These are phyloP conservation scores for Meloidogyne chitwoodi DNA, from an alignment of 1,140 invertebrate genomes.

Conservation along the genomic window DNA sequence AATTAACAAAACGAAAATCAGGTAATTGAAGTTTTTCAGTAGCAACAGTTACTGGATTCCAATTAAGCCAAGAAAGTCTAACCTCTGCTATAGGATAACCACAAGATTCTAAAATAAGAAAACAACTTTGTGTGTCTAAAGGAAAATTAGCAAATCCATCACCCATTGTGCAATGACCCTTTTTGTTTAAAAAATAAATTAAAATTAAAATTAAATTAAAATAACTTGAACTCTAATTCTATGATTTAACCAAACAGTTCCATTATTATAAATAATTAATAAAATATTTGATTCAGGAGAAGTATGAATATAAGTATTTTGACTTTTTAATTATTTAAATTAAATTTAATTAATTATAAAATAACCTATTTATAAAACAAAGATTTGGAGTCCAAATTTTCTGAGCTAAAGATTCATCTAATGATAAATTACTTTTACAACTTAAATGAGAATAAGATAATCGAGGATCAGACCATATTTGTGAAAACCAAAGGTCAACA, in stretches of 20 bases:
- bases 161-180: slow-evolving; percentile 43
- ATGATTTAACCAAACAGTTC: slow-evolving; percentile 42
- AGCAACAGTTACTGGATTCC: slow-evolving; percentile 45
- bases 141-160: slow-evolving; percentile 47
- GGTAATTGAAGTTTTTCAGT: slow-evolving; percentile 44
- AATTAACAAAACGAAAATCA: slow-evolving; percentile 46
- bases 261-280: slow-evolving; percentile 43
- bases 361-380: slow-evolving; percentile 44
- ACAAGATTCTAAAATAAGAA: slow-evolving; percentile 41
- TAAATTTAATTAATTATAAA: not conserved
- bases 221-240: slow-evolving; percentile 14
- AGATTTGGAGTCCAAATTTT: slow-evolving; percentile 48
- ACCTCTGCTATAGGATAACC: slow-evolving; percentile 50
- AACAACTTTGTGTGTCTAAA: slow-evolving; percentile 39
- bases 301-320: slow-evolving; percentile 16
- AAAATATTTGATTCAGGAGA: slow-evolving; percentile 47
- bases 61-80: slow-evolving; percentile 37
- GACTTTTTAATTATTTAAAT: slow-evolving; percentile 19
- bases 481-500: slow-evolving; percentile 48
- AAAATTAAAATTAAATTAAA: not conserved
- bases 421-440: slow-evolving; percentile 44
- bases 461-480: slow-evolving; percentile 47
- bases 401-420: slow-evolving; percentile 43
- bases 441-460: slow-evolving; percentile 44
- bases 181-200: slow-evolving; percentile 24